Conservation (phyloP, 2,113 vertebrate genomes). For the Zosterops lateralis region DNA sequence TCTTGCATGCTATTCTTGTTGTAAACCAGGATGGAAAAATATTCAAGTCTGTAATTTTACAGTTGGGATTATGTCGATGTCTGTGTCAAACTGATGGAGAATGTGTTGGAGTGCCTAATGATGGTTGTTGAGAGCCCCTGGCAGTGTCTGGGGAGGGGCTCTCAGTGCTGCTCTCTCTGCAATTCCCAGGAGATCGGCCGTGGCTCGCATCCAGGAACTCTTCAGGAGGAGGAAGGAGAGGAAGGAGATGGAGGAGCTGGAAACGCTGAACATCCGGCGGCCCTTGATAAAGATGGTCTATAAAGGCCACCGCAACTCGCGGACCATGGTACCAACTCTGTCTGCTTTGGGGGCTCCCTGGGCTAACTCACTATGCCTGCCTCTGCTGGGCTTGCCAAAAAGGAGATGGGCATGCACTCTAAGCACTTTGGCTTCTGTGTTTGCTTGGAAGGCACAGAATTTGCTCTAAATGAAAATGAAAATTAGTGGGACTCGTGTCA, state of each 20-base stretch:
- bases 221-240: conserved; percentile 95
- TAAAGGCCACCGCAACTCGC: conserved; percentile 97
- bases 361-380: neutral
- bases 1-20: conserved; percentile 67
- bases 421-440: neutral
- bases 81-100: conserved; percentile 25
- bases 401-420: neutral
- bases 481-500: neutral
- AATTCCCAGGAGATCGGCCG: conserved; percentile 85
- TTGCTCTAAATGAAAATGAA: neutral
- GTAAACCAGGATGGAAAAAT: conserved; percentile 3
- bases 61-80: conserved; percentile 7
- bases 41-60: conserved; percentile 29
- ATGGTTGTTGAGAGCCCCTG: neutral
- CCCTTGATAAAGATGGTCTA: conserved; percentile 95
- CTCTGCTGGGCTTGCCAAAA: neutral
- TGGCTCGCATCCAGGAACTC: conserved; percentile 96
- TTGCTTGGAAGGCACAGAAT: neutral
- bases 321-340: conserved; percentile 87
- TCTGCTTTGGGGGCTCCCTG: neutral
- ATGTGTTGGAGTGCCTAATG: conserved; percentile 35
- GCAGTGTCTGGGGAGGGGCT: neutral
- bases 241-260: conserved; percentile 94
- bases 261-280: conserved; percentile 91
- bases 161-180: conserved; percentile 35